Evolutionary conservation across 2,113 vertebrate genomes (phyloP), one percentile per base, ranked within the genome.

Genomic region (Eleginops maclovinus): DNA sequence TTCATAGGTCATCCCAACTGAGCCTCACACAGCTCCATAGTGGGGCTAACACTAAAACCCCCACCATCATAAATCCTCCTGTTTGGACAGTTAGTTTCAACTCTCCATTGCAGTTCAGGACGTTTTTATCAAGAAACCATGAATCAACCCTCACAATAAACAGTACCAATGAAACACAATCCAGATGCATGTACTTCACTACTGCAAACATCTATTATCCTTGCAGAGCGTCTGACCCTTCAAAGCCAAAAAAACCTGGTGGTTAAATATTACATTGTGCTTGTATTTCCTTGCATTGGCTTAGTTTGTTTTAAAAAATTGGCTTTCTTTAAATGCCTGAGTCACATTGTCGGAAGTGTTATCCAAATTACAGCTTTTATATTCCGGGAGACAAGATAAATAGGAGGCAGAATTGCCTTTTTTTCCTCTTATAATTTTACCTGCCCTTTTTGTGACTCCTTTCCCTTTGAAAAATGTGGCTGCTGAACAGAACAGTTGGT

Each of bases 241-340:
- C 31, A 62, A 49, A 60, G 50, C 62, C 49, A 43, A 22, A 63
- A 43, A 31, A 31, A 31, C 31, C n/a, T n/a, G n/a, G n/a, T n/a
- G n/a, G n/a, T n/a, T n/a, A n/a, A n/a, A n/a, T n/a, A n/a, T n/a
- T n/a, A n/a, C n/a, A n/a, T n/a, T n/a, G n/a, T n/a, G n/a, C n/a
- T n/a, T 77, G 51, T 26, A 50, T 63, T 31, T 59, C 19, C n/a
- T 17, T n/a, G 4, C 19, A 22, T 56, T 21, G 24, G 22, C 53
- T 21, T 46, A 17, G 41, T 80, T 56, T 36, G 17, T 63, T 47
- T 72, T 82, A 58, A 31, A 44, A 9, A 16, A 54, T n/a, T 63
- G 36, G 9, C 13, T 76, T 56, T 84, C 41, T 67, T 73, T 49
- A 13, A 56, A 22, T 60, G 36, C 61, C 40, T 66, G 54, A 44